A percentile compares a stretch with the other conserved stretches of the same genome.
These are phyloP conservation scores for Perizoma flavofasciatum DNA, from an alignment of 2,888 invertebrate species.

Conservation along the genomic window DNA sequence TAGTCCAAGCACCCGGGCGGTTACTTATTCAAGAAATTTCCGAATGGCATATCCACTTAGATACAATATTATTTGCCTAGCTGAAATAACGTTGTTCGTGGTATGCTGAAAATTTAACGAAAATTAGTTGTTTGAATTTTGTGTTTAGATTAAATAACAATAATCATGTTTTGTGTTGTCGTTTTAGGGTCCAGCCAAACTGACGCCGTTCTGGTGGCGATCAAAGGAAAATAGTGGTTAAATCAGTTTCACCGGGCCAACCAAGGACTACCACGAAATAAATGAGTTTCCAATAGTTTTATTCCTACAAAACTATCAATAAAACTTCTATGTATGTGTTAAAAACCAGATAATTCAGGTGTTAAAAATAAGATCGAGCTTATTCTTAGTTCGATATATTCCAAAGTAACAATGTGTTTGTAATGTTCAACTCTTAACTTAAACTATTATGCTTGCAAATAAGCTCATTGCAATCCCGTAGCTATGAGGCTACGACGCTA, in stretches of 20 bases:
- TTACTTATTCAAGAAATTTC: constrained; percentile 54
- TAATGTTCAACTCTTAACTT: background rate
- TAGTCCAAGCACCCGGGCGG: constrained; percentile 43
- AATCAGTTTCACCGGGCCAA: too few relatives aligned
- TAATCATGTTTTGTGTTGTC: background rate
- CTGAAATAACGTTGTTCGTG: constrained; percentile 23
- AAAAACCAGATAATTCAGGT: too few relatives aligned
- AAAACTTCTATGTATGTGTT: too few relatives aligned
- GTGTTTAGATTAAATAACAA: constrained; percentile 4
- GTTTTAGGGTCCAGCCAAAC: too few relatives aligned
- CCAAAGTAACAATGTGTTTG: background rate
- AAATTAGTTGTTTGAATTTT: constrained; percentile 15
- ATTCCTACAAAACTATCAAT: too few relatives aligned
- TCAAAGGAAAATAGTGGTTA: too few relatives aligned
- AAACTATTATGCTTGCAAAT: constrained; percentile 30
- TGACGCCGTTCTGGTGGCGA: too few relatives aligned
- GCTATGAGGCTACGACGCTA: constrained; percentile 25
- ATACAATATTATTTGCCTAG: constrained; percentile 29
- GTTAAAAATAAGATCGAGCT: too few relatives aligned
- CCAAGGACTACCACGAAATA: too few relatives aligned
- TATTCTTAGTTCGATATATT: too few relatives aligned
- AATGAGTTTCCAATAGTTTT: too few relatives aligned
- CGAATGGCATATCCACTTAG: constrained; percentile 45
- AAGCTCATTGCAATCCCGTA: constrained; percentile 34
- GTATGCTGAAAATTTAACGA: constrained; percentile 4